Evolutionary conservation across 2,888 invertebrate species (phyloP).

Genomic region (Drosophila stalkeri): DNA sequence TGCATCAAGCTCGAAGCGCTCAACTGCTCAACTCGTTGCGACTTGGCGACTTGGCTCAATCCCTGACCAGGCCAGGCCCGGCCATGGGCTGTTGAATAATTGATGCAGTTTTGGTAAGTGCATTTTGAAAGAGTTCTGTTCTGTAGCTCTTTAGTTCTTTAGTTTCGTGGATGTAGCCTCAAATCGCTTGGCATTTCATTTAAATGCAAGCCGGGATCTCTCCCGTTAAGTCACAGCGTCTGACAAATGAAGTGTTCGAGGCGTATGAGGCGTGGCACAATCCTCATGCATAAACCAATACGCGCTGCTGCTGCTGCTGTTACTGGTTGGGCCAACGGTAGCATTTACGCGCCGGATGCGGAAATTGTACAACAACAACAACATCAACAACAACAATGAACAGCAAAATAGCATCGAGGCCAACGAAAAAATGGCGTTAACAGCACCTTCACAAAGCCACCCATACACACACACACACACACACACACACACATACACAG

Average conservation of each 20-base stretch:
- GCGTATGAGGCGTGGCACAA: constrained; percentile 37
- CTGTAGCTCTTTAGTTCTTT: constrained; percentile 33
- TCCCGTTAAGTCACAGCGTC: constrained; percentile 59
- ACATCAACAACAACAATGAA: constrained; percentile 71
- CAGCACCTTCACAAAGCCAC: constrained; percentile 61
- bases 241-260: constrained; percentile 78
- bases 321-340: constrained; percentile 46
- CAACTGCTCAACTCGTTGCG: constrained; percentile 77
- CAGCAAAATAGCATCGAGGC: constrained; percentile 74
- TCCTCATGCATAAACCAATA: constrained; percentile 81
- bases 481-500: constrained; percentile 10
- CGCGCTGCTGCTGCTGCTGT: constrained; percentile 49
- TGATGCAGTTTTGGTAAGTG: constrained; percentile 81
- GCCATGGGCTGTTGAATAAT: constrained; percentile 78
- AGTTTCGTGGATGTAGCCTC: constrained; percentile 34
- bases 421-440: constrained; percentile 69
- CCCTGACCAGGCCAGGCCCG: constrained; percentile 74
- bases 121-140: constrained; percentile 68
- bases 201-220: constrained; percentile 64
- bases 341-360: constrained; percentile 78
- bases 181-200: constrained; percentile 70
- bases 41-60: constrained; percentile 75
- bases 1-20: constrained; percentile 69
- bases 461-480: constrained; percentile 11
- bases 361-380: constrained; percentile 79